Evolutionary conservation across 2,888 invertebrate species (phyloP).

Genomic region (Diarsia mendica): DNA sequence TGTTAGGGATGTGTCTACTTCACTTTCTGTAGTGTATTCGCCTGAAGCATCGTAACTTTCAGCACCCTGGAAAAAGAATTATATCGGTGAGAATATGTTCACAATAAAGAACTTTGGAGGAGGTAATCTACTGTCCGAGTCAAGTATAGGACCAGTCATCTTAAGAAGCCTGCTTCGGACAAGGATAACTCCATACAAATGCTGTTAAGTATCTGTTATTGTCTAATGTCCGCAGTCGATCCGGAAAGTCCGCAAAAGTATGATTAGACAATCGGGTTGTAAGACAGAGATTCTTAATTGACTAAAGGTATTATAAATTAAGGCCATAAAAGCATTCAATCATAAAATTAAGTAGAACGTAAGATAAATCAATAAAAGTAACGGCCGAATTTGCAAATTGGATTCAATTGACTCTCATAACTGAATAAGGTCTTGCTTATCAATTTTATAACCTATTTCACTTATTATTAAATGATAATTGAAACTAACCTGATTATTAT

Average conservation of each 20-base stretch:
- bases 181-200: not conserved
- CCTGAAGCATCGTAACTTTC: slow-evolving; percentile 97
- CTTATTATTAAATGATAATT: not conserved
- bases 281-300: not conserved
- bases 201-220: not conserved
- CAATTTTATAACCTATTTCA: slow-evolving; percentile 1
- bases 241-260: not conserved
- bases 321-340: not conserved
- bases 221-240: not conserved
- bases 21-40: slow-evolving; percentile 95
- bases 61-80: slow-evolving; percentile 85
- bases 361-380: slow-evolving; percentile 7
- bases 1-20: slow-evolving; percentile 93
- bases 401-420: slow-evolving; percentile 20
- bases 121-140: not conserved
- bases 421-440: not conserved
- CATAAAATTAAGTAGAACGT: not conserved
- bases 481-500: slow-evolving; percentile 82
- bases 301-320: not conserved
- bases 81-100: not conserved
- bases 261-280: not conserved
- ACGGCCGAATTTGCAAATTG: slow-evolving; percentile 18
- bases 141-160: not conserved
- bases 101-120: not conserved
- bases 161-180: not conserved